phyloP scores from a whole-genome alignment of 2,797 vertebrate genomes.

The Lates japonicus region DNA sequence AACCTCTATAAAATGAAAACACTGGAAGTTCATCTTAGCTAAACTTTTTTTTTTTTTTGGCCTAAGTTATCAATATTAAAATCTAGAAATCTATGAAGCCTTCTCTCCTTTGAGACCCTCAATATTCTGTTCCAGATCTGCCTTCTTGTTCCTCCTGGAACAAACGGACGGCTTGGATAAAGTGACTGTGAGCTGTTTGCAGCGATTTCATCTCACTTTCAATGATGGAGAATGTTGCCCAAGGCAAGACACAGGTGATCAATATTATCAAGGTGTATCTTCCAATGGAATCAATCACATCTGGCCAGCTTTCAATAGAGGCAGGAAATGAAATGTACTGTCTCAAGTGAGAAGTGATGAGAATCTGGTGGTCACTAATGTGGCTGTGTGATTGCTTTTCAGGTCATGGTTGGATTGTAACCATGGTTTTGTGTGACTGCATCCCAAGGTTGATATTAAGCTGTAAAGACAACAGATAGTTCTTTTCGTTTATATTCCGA shows the following conservation, averaged over 20 bases:
- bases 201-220: constrained; percentile 76
- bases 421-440: background rate
- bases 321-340: constrained; percentile 66
- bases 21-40: constrained; percentile 12
- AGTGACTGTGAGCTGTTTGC: constrained; percentile 75
- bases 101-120: constrained; percentile 15
- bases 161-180: constrained; percentile 67
- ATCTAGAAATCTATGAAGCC: constrained; percentile 31
- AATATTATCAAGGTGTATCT: constrained; percentile 81
- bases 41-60: background rate
- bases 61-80: constrained; percentile 32
- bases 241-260: constrained; percentile 70
- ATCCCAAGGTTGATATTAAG: background rate
- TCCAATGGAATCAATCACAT: constrained; percentile 81
- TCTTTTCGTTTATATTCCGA: background rate
- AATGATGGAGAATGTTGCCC: constrained; percentile 68
- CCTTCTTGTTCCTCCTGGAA: constrained; percentile 63
- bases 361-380: constrained; percentile 52
- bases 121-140: constrained; percentile 49
- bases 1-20: constrained; percentile 9
- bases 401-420: constrained; percentile 38
- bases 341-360: constrained; percentile 59
- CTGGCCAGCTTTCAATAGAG: constrained; percentile 72
- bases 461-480: background rate
- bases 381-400: constrained; percentile 26